Conservation (phyloP, 2,888 invertebrate genomes). For the Calameuta filiformis region DNA sequence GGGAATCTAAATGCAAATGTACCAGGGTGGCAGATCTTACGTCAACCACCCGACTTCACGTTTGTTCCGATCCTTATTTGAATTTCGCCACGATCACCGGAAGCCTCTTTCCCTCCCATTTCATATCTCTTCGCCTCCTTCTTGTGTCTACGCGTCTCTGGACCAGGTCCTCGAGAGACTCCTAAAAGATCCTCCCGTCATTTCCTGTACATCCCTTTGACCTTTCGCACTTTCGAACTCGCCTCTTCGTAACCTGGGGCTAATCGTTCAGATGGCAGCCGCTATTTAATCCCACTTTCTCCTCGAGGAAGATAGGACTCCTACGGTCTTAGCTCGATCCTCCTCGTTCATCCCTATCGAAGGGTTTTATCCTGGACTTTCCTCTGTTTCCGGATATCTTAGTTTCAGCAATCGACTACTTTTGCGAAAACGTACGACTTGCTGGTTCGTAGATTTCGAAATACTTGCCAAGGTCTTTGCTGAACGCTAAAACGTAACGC, state of each 20-base stretch:
- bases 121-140: background rate
- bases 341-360: background rate
- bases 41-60: background rate
- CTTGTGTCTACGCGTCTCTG: background rate
- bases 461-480: background rate
- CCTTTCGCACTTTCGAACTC: background rate
- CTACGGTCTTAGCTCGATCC: background rate
- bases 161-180: background rate
- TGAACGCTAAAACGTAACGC: background rate
- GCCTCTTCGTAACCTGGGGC: background rate
- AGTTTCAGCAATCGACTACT: background rate
- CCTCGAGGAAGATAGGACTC: background rate
- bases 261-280: background rate
- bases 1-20: constrained; percentile 27
- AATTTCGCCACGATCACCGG: background rate
- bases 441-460: background rate
- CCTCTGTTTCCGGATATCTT: background rate
- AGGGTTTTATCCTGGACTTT: background rate
- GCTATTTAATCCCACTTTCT: background rate
- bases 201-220: background rate
- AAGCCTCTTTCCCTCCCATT: background rate
- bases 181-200: background rate
- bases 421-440: background rate
- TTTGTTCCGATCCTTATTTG: background rate
- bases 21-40: constrained; percentile 5